phyloP scores from a whole-genome alignment of 2,888 invertebrate species.

The Nomada fabriciana region DNA sequence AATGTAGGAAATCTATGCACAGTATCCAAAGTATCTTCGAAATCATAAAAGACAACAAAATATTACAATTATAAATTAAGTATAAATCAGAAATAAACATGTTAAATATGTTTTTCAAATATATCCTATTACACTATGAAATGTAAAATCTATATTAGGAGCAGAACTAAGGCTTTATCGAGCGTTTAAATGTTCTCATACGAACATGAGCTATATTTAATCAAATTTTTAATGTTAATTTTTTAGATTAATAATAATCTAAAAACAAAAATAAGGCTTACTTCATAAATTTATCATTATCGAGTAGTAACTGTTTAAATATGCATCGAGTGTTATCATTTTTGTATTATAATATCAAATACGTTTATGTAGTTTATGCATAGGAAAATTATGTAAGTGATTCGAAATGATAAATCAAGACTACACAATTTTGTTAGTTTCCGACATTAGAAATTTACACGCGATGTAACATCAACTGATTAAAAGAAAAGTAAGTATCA shows the following conservation, averaged over 20 bases:
- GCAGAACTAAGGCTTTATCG: background rate
- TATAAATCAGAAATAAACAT: conserved; percentile 8
- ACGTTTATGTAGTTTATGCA: background rate
- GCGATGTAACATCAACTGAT: background rate
- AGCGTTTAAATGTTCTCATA: conserved; percentile 3
- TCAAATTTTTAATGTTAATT: background rate
- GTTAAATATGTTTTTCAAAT: background rate
- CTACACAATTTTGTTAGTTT: conserved; percentile 1
- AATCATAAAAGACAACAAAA: background rate
- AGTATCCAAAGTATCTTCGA: background rate
- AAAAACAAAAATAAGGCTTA: background rate
- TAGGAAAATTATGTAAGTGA: background rate
- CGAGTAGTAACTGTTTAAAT: background rate
- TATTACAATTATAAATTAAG: background rate
- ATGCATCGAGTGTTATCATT: background rate
- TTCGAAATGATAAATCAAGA: background rate
- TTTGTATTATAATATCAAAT: background rate
- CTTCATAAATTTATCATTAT: background rate
- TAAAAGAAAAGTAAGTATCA: background rate
- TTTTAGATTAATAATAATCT: background rate
- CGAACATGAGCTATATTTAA: background rate
- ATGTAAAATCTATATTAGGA: background rate
- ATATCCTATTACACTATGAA: conserved; percentile 3
- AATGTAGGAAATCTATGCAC: background rate
- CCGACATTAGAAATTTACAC: background rate